phyloP scores from a whole-genome alignment of 2,888 invertebrate genomes.

The Philereme transversata region DNA sequence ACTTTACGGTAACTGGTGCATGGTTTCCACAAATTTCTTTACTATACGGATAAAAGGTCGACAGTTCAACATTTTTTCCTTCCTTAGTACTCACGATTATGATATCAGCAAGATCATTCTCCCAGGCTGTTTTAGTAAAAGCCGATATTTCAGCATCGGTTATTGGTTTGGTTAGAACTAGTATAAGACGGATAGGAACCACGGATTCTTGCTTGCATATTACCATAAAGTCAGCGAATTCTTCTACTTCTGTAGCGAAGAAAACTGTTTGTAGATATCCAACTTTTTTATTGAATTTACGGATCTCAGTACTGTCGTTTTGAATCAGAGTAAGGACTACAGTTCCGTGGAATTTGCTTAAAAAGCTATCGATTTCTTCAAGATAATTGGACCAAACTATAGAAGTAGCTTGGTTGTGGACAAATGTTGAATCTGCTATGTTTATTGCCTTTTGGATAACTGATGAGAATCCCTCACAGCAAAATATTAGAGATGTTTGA shows the following conservation, averaged over 20 bases:
- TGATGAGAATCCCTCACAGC: not conserved
- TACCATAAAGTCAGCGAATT: slow-evolving; percentile 47
- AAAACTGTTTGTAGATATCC: slow-evolving; percentile 53
- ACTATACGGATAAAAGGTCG: slow-evolving; percentile 58
- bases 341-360: slow-evolving; percentile 45
- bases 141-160: slow-evolving; percentile 33
- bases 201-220: slow-evolving; percentile 44
- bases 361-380: slow-evolving; percentile 42
- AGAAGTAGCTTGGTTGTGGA: slow-evolving; percentile 41
- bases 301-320: slow-evolving; percentile 31
- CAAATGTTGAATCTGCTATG: slow-evolving; percentile 50
- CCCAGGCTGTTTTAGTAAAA: slow-evolving; percentile 52
- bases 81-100: slow-evolving; percentile 46
- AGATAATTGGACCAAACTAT: slow-evolving; percentile 50
- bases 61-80: slow-evolving; percentile 39
- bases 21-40: slow-evolving; percentile 50
- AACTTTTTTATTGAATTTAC: slow-evolving; percentile 34
- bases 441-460: slow-evolving; percentile 44
- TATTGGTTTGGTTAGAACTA: slow-evolving; percentile 44
- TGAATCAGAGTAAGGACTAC: slow-evolving; percentile 42
- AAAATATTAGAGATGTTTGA: not conserved
- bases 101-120: slow-evolving; percentile 56
- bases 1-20: slow-evolving; percentile 44
- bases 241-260: slow-evolving; percentile 46
- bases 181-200: slow-evolving; percentile 49